phyloP scores from a whole-genome alignment of 2,797 vertebrate species.

The Hozukius guyotensis region DNA sequence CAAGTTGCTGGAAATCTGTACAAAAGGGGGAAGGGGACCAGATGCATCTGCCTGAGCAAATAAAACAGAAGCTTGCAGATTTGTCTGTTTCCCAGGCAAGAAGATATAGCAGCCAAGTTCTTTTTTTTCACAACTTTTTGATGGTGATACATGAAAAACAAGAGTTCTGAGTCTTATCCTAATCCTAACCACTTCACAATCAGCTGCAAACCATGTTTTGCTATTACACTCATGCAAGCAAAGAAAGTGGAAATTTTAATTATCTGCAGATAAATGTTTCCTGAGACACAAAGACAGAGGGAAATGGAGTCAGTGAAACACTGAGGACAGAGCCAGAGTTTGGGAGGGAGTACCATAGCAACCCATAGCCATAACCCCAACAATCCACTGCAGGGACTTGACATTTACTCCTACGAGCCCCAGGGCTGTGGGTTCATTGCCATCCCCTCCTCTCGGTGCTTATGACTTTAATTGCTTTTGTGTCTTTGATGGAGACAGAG shows the following conservation, averaged over 20 bases:
- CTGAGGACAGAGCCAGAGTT: background rate
- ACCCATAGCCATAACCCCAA: constrained; percentile 47
- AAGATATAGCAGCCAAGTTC: too few species aligned
- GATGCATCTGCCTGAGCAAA: too few species aligned
- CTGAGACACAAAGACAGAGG: background rate
- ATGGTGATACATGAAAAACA: too few species aligned
- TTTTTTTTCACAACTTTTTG: too few species aligned
- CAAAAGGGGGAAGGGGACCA: too few species aligned
- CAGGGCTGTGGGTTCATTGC: constrained; percentile 29
- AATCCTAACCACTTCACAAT: too few species aligned
- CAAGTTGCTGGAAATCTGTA: too few species aligned
- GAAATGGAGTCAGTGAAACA: background rate
- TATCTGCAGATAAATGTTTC: background rate
- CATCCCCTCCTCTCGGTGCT: background rate
- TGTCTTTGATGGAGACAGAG: constrained; percentile 34
- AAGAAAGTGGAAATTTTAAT: background rate
- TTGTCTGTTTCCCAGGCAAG: too few species aligned
- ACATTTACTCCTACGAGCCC: constrained; percentile 59
- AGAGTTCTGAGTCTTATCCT: too few species aligned
- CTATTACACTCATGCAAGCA: background rate
- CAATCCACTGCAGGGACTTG: constrained; percentile 52
- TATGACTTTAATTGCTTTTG: constrained; percentile 43
- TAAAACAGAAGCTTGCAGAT: too few species aligned
- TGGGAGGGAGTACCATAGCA: constrained; percentile 52
- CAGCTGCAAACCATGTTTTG: background rate